Conservation (phyloP, 2,797 vertebrate species). For the Allobates femoralis region DNA sequence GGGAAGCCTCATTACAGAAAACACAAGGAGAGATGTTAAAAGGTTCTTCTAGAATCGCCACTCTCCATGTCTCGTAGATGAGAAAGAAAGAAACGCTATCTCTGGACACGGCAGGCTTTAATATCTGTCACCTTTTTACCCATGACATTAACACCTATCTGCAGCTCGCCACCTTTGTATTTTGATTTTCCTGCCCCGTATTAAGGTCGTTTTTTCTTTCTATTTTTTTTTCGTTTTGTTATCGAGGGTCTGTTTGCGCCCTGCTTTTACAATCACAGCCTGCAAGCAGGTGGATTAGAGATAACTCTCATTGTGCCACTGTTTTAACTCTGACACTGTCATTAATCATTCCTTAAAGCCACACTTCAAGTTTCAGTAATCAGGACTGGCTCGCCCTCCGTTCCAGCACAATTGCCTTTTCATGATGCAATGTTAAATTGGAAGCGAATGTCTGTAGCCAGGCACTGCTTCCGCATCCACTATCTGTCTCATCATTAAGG, state of each 20-base stretch:
- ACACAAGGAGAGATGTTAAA: slow-evolving; percentile 52
- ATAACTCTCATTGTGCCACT: slow-evolving; percentile 97
- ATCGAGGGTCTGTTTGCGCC: slow-evolving; percentile 84
- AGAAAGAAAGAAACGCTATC: slow-evolving; percentile 64
- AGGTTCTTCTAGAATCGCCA: slow-evolving; percentile 44
- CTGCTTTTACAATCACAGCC: slow-evolving; percentile 88
- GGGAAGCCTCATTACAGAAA: slow-evolving; percentile 52
- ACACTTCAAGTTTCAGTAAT: slow-evolving; percentile 99
- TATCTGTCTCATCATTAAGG: slow-evolving; percentile 99
- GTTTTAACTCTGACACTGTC: slow-evolving; percentile 95
- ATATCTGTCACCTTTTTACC: slow-evolving; percentile 87
- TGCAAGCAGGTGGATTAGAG: slow-evolving; percentile 98
- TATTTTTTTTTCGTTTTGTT: slow-evolving; percentile 72
- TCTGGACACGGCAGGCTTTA: slow-evolving; percentile 80
- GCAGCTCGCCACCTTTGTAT: slow-evolving; percentile 83
- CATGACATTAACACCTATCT: slow-evolving; percentile 85
- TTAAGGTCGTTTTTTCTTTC: slow-evolving; percentile 64
- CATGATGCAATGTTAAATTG: slow-evolving; percentile 97
- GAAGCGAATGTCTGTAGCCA: slow-evolving; percentile 97
- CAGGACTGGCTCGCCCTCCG: slow-evolving; percentile 97
- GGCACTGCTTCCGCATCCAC: slow-evolving; percentile 93
- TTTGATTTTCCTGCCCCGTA: slow-evolving; percentile 73
- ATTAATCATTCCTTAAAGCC: slow-evolving; percentile 99
- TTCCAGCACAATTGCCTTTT: slow-evolving; percentile 97
- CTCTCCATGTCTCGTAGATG: slow-evolving; percentile 59